phyloP scores from a whole-genome alignment of 2,888 invertebrate species.

The Plebejus argus region DNA sequence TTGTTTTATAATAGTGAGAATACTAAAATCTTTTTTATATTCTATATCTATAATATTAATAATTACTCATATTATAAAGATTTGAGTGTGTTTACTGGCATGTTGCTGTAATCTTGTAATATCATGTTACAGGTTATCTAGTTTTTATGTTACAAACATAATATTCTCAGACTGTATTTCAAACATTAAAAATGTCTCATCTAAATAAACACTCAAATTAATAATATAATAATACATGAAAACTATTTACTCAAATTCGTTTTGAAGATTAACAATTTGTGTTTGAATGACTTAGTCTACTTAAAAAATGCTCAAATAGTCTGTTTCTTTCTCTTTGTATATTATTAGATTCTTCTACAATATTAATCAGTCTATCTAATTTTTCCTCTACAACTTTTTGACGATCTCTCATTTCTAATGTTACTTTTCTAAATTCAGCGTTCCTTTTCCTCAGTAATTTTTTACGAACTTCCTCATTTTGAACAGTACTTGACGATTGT shows the following conservation, averaged over 20 bases:
- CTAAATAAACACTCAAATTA: no score
- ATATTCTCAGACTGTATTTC: no score
- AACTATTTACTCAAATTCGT: not conserved
- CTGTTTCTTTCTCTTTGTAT: conserved; percentile 71
- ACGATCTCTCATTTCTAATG: conserved; percentile 68
- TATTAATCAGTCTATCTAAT: conserved; percentile 69
- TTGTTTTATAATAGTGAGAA: no score
- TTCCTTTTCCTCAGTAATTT: conserved; percentile 58
- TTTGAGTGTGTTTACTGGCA: no score
- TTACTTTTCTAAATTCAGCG: conserved; percentile 65
- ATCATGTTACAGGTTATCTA: no score
- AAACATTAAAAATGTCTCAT: no score
- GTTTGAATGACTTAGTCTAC: conserved; percentile 55
- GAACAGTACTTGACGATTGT: conserved; percentile 51
- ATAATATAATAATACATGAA: no score
- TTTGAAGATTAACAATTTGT: not conserved
- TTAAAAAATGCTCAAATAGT: conserved; percentile 68
- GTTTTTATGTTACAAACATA: no score
- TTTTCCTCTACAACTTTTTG: conserved; percentile 71
- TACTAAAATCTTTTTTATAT: no score
- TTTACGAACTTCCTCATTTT: conserved; percentile 58
- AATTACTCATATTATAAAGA: no score
- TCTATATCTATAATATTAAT: no score
- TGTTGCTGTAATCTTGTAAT: no score
- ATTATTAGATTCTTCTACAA: conserved; percentile 72